Evolutionary conservation across 2,113 vertebrate genomes (phyloP).

Genomic region (Gymnogyps californianus): DNA sequence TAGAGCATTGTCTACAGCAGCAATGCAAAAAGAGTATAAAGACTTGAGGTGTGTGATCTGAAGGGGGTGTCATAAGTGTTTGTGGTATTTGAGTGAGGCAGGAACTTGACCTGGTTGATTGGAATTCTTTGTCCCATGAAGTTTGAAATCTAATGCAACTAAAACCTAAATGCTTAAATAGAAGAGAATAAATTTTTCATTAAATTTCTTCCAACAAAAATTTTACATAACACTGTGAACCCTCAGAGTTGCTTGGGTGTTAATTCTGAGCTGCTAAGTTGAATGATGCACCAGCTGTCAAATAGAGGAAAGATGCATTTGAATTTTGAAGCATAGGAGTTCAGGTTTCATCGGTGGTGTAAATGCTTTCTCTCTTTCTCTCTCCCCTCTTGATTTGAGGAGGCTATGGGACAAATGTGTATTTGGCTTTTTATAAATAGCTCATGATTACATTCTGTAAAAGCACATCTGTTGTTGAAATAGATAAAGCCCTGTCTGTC

Average conservation of each 20-base stretch:
- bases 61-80: fast-evolving
- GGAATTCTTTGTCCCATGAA: neutral
- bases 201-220: neutral
- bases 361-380: neutral
- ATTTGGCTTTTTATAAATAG: neutral
- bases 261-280: neutral
- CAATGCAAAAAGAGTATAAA: neutral
- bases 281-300: neutral
- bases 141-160: neutral
- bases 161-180: neutral
- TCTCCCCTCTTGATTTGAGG: neutral
- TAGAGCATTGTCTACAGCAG: neutral
- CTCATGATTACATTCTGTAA: neutral
- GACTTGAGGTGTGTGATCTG: neutral
- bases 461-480: neutral
- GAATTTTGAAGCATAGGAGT: neutral
- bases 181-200: neutral
- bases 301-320: neutral
- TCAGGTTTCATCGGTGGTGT: neutral
- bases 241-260: neutral
- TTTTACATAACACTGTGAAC: neutral
- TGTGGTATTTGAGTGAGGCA: neutral
- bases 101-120: neutral
- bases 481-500: neutral
- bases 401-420: neutral